Conservation (phyloP, 2,113 vertebrate species). For the Colinus virginianus region DNA sequence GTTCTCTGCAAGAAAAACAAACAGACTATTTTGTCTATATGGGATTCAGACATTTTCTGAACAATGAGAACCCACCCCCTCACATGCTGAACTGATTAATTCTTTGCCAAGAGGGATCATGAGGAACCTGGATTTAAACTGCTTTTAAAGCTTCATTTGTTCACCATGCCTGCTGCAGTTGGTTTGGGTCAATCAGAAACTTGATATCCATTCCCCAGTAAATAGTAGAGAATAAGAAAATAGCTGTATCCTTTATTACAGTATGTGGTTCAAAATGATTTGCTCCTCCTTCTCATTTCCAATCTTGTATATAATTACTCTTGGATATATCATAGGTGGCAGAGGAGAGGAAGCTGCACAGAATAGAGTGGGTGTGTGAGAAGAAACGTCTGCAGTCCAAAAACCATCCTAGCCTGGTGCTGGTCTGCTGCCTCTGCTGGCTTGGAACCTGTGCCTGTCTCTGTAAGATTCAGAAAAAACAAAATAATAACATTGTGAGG, state of each 20-base stretch:
- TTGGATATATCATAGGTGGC: not conserved
- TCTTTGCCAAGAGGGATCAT: conserved; percentile 17
- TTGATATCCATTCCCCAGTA: not conserved
- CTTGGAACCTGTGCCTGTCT: not conserved
- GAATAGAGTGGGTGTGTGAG: rapidly evolving
- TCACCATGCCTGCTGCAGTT: not conserved
- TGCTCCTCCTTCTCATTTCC: not conserved
- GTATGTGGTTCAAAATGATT: not conserved
- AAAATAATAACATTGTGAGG: not conserved
- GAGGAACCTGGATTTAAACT: conserved; percentile 27
- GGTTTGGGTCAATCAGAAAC: conserved; percentile 12
- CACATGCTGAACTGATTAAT: conserved; percentile 51
- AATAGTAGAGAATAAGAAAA: not conserved
- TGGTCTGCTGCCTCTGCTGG: not conserved
- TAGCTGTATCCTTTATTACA: not conserved
- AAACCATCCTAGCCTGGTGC: rapidly evolving
- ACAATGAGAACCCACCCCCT: conserved; percentile 7
- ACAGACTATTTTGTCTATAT: conserved; percentile 4
- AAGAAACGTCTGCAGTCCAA: rapidly evolving
- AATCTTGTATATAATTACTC: not conserved
- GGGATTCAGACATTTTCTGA: not conserved
- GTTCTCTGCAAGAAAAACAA: conserved; percentile 41
- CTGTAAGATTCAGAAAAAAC: not conserved
- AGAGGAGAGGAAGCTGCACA: not conserved
- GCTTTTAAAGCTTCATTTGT: not conserved